Evolutionary conservation across 1,140 invertebrate species (phyloP).

Genomic region (Drosophila arawakana): DNA sequence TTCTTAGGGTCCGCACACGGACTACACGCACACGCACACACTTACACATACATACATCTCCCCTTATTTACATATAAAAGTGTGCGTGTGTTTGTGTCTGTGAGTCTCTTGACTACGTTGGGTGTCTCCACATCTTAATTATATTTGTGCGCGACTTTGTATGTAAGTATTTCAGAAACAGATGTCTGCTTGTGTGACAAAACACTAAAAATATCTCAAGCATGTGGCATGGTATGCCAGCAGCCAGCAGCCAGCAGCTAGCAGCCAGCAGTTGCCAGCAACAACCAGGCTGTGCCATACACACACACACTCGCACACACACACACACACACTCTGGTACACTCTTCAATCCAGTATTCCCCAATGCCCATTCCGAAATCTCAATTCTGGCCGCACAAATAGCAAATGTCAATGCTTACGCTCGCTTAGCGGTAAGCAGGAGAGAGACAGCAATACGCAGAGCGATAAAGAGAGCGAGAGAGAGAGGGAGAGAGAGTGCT

Average conservation of each 20-base stretch:
- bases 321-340: background rate
- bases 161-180: conserved; percentile 56
- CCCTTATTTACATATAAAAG: conserved; percentile 43
- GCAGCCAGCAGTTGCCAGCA: conserved; percentile 40
- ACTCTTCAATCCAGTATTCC: conserved; percentile 35
- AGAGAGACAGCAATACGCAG: conserved; percentile 2
- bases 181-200: conserved; percentile 62
- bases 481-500: conserved; percentile 1
- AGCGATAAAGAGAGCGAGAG: background rate
- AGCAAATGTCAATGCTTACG: conserved; percentile 52
- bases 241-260: conserved; percentile 14
- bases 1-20: conserved; percentile 26
- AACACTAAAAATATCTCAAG: conserved; percentile 66
- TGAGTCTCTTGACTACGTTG: conserved; percentile 21
- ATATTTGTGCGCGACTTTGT: conserved; percentile 54
- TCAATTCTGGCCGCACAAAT: conserved; percentile 34
- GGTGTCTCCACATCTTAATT: conserved; percentile 51
- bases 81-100: conserved; percentile 3
- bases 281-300: conserved; percentile 24
- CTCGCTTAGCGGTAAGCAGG: conserved; percentile 1
- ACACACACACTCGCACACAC: background rate
- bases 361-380: conserved; percentile 21
- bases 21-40: conserved; percentile 2
- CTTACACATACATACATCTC: background rate
- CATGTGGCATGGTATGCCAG: conserved; percentile 61